These are phyloP conservation scores for Stomatorhinus ivindoensis DNA, from an alignment of 2,113 vertebrate species.

Conservation along the genomic window DNA sequence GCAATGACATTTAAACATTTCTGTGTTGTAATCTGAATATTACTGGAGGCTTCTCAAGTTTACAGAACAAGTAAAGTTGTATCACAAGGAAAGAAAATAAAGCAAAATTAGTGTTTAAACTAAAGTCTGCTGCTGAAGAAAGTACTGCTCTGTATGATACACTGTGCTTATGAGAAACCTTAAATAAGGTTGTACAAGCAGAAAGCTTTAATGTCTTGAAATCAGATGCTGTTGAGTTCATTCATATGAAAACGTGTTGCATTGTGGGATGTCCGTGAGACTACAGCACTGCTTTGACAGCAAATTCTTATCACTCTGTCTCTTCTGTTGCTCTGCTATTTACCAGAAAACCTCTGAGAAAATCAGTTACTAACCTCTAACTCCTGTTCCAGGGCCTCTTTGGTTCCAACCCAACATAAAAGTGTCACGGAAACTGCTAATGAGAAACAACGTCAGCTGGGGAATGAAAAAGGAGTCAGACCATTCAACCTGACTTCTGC, in stretches of 20 bases:
- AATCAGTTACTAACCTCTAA: not conserved
- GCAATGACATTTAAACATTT: not conserved
- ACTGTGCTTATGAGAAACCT: not conserved
- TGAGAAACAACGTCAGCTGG: not conserved
- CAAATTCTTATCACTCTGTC: slow-evolving; percentile 32
- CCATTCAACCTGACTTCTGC: not conserved
- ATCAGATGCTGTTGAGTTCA: not conserved
- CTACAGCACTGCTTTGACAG: not conserved
- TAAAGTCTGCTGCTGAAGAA: not conserved
- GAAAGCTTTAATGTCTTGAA: not conserved
- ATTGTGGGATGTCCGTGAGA: not conserved
- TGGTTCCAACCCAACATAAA: not conserved
- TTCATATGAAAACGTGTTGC: not conserved
- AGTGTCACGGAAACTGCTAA: not conserved
- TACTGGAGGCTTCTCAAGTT: not conserved
- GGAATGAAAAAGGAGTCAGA: not conserved
- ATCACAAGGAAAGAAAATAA: not conserved
- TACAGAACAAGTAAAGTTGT: not conserved
- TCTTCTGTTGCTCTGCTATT: slow-evolving; percentile 25
- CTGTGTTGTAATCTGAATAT: not conserved
- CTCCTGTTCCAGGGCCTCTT: not conserved
- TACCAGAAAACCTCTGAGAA: not conserved
- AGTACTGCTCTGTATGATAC: not conserved
- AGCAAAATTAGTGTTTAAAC: not conserved
- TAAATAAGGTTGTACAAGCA: not conserved